phyloP scores from a whole-genome alignment of 2,113 vertebrate genomes.

The Pseudois nayaur region DNA sequence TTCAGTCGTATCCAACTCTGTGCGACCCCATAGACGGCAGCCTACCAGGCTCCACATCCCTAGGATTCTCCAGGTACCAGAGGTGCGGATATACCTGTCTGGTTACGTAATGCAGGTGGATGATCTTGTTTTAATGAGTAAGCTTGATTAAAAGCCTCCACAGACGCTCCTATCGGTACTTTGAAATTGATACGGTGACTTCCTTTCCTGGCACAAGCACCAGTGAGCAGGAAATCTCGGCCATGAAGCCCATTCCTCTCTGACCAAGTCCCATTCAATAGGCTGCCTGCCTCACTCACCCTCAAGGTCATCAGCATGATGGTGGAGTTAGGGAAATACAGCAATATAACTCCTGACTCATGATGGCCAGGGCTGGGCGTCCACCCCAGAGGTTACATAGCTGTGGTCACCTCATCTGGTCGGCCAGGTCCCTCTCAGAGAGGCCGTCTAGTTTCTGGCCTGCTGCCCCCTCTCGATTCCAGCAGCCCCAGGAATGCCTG shows the following conservation, averaged over 20 bases:
- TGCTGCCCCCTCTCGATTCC: neutral
- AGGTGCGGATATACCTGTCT: neutral
- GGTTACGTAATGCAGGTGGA: neutral
- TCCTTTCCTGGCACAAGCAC: neutral
- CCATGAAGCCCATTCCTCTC: neutral
- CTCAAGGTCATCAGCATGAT: neutral
- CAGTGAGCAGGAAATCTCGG: neutral
- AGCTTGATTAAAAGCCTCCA: neutral
- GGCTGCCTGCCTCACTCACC: accelerated
- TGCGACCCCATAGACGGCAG: neutral
- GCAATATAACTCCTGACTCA: neutral
- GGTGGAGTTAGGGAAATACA: neutral
- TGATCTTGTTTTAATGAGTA: neutral
- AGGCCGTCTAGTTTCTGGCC: neutral
- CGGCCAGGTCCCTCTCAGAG: neutral
- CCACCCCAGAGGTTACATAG: neutral
- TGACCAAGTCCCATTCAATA: too few species aligned
- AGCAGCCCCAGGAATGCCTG: neutral
- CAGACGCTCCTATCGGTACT: neutral
- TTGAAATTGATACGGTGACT: neutral
- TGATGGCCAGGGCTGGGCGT: accelerated
- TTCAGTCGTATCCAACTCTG: neutral
- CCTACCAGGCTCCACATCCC: accelerated
- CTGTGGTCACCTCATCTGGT: neutral
- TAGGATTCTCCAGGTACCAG: neutral